Evolutionary conservation across 2,113 vertebrate genomes (phyloP).

Genomic region (Nanger granti): DNA sequence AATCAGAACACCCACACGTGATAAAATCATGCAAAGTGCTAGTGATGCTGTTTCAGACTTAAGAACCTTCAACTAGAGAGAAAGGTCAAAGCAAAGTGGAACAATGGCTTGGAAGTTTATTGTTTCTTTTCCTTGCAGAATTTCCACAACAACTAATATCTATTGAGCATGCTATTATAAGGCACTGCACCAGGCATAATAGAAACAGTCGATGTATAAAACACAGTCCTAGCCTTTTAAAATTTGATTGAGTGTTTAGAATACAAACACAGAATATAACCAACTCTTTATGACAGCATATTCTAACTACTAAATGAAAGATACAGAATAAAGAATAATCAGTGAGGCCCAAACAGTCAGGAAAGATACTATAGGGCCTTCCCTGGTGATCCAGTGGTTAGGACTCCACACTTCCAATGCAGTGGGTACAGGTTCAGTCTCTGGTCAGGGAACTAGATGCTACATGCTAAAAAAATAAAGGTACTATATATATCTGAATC

Average conservation of each 20-base stretch:
- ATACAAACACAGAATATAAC: not conserved
- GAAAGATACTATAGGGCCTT: not conserved
- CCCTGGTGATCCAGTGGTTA: not conserved
- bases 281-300: not conserved
- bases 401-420: not conserved
- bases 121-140: not conserved
- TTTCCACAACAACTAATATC: not conserved
- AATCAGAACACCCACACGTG: not conserved
- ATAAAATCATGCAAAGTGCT: not conserved
- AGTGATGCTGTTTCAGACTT: not conserved
- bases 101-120: not conserved
- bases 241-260: not conserved
- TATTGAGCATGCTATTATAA: not conserved
- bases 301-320: not conserved
- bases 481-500: not conserved
- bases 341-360: not conserved
- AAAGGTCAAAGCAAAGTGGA: conserved; percentile 6
- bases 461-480: not conserved
- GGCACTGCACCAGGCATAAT: not conserved
- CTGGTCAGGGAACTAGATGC: not conserved
- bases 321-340: not conserved
- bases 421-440: not conserved
- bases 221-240: not conserved
- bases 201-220: not conserved
- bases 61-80: not conserved